Conservation (phyloP, 1,140 invertebrate species). For the Propsilocerus akamusi region DNA sequence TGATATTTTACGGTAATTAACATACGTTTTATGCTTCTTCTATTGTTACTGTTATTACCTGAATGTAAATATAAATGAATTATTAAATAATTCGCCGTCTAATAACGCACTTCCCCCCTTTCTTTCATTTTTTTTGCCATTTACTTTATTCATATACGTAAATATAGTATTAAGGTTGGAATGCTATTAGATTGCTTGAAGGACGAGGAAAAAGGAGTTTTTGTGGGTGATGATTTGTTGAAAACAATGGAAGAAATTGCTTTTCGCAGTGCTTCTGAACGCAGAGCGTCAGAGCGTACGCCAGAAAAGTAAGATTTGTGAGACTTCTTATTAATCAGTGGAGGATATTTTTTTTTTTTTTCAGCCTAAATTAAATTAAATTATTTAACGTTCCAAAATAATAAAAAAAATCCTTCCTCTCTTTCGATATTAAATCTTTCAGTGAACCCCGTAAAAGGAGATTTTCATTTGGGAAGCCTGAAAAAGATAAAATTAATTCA, state of each 20-base stretch:
- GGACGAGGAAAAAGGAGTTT: slow-evolving; percentile 32
- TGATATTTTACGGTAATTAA: slow-evolving; percentile 35
- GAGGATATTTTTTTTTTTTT: too few relatives aligned
- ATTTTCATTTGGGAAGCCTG: slow-evolving; percentile 14
- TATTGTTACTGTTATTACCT: too few relatives aligned
- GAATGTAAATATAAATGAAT: too few relatives aligned
- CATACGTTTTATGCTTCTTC: too few relatives aligned
- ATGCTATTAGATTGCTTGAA: slow-evolving; percentile 51
- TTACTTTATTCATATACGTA: too few relatives aligned
- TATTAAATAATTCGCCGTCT: too few relatives aligned
- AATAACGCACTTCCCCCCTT: too few relatives aligned
- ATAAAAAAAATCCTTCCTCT: background rate
- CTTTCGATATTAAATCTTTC: slow-evolving; percentile 5
- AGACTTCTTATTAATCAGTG: too few relatives aligned
- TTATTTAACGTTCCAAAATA: too few relatives aligned
- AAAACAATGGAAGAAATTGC: slow-evolving; percentile 16
- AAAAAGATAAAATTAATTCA: slow-evolving; percentile 21
- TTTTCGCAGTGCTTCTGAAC: slow-evolving; percentile 11
- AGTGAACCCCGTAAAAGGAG: background rate
- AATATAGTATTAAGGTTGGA: slow-evolving; percentile 49
- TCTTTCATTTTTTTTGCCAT: background rate
- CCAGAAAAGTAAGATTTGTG: slow-evolving; percentile 11
- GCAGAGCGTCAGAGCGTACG: slow-evolving; percentile 8
- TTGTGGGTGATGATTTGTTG: slow-evolving; percentile 9
- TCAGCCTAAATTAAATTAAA: too few relatives aligned